A percentile compares a stretch with the other conserved stretches of the same genome.
Conservation (phyloP, 2,113 vertebrate species). For the Regulus satrapa region DNA sequence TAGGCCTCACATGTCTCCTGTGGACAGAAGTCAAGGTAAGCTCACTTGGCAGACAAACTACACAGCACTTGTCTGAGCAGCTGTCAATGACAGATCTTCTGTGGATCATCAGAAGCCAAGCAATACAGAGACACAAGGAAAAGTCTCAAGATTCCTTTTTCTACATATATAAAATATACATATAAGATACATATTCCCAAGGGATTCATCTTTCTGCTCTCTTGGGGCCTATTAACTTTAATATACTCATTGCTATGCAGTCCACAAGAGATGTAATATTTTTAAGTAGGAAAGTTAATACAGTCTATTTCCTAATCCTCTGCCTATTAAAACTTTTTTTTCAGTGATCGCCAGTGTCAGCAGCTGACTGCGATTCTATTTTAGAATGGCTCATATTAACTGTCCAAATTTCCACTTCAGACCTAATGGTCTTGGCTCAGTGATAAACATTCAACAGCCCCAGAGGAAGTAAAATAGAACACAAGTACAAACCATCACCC, state of each 20-base stretch:
- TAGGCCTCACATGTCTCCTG: not conserved
- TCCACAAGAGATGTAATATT: not conserved
- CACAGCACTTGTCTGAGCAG: not conserved
- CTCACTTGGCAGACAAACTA: not conserved
- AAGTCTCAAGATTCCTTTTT: not conserved
- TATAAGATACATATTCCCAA: not conserved
- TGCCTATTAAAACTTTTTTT: not conserved
- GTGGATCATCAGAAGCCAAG: not conserved
- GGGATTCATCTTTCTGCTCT: not conserved
- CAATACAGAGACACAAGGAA: not conserved
- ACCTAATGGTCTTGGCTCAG: not conserved
- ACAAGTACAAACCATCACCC: not conserved
- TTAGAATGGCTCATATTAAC: not conserved
- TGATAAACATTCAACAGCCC: not conserved
- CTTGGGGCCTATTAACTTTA: not conserved
- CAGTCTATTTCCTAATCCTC: not conserved
- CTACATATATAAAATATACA: too few relatives aligned
- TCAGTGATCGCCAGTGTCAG: not conserved
- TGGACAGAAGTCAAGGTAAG: not conserved
- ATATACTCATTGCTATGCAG: not conserved
- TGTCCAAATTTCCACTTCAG: not conserved
- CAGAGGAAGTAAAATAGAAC: not conserved
- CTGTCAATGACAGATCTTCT: not conserved
- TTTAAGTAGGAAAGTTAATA: not conserved
- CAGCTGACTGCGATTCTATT: not conserved